These are phyloP conservation scores for Cyanoramphus novaezelandiae DNA, from an alignment of 2,113 vertebrate species.

Conservation along the genomic window DNA sequence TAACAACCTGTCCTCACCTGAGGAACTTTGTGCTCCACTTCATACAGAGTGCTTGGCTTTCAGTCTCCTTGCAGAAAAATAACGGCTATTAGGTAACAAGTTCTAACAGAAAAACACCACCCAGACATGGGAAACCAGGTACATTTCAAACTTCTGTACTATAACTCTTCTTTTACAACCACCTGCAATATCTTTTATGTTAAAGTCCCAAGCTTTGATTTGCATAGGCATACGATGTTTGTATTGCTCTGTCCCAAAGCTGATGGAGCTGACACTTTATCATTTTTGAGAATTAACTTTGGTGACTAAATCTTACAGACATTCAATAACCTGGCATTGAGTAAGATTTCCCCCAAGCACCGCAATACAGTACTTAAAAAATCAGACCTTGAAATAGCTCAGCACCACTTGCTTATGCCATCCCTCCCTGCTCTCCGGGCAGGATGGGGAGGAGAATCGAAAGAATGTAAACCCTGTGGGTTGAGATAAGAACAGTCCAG, in stretches of 20 bases:
- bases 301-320: background rate
- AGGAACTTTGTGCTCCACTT: background rate
- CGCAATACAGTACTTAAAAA: background rate
- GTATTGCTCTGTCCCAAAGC: background rate
- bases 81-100: background rate
- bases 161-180: background rate
- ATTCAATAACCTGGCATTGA: background rate
- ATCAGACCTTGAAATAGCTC: background rate
- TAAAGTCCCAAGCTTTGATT: background rate
- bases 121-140: background rate
- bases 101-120: background rate
- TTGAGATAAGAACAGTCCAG: background rate
- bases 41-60: background rate
- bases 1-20: background rate
- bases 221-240: background rate
- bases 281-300: background rate
- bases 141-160: background rate
- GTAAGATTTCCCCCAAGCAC: background rate
- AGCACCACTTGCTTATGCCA: background rate
- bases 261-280: background rate
- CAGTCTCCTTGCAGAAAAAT: background rate
- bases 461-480: background rate
- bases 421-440: background rate
- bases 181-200: background rate
- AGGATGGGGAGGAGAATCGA: background rate